Conservation (phyloP, 2,888 invertebrate genomes). For the Iphiclides podalirius region DNA sequence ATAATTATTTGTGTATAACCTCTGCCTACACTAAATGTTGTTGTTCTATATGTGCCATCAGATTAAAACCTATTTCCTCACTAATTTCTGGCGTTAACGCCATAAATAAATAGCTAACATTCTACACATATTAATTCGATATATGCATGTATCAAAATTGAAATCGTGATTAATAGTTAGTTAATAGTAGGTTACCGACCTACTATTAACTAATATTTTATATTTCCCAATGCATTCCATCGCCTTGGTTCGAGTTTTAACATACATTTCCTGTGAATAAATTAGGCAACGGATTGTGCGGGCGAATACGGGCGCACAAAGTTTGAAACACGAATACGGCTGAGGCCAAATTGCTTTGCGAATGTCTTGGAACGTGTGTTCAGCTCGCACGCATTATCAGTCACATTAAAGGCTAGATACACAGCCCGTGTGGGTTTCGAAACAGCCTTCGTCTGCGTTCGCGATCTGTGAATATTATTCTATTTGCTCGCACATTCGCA, state of each 20-base stretch:
- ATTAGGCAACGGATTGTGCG: background rate
- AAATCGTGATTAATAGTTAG: no score
- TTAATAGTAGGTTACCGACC: no score
- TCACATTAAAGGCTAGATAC: slow-evolving; percentile 6
- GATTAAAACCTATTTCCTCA: no score
- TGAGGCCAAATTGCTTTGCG: background rate
- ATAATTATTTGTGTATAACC: no score
- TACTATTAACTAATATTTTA: background rate
- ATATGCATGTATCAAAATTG: no score
- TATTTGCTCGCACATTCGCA: background rate
- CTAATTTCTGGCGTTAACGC: no score
- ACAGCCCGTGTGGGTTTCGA: slow-evolving; percentile 25
- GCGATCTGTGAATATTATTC: slow-evolving; percentile 20
- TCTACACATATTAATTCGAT: no score
- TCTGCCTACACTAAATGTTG: no score
- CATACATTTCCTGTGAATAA: slow-evolving; percentile 5
- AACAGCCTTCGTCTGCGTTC: slow-evolving; percentile 32
- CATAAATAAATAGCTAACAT: no score
- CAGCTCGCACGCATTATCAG: slow-evolving; percentile 23
- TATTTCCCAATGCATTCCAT: background rate
- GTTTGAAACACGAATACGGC: background rate
- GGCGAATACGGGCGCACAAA: background rate
- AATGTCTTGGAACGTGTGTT: background rate
- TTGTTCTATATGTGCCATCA: no score
- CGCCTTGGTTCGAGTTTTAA: background rate